These are phyloP conservation scores for Pterostichus madidus DNA, from an alignment of 2,888 invertebrate species.

Conservation along the genomic window DNA sequence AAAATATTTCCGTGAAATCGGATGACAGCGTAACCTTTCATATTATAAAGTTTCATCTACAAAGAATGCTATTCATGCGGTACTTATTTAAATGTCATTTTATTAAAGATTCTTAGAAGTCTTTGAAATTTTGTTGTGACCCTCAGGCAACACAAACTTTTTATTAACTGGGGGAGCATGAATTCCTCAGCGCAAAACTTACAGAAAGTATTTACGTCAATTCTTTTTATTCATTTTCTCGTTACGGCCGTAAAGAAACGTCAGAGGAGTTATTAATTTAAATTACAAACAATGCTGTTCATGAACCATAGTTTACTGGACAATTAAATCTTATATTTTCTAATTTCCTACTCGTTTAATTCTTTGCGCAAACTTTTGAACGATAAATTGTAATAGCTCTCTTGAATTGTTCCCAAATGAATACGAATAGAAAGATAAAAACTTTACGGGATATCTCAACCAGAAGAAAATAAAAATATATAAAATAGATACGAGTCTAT, in stretches of 20 bases:
- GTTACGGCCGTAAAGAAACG: slow-evolving; percentile 1
- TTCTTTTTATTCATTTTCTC: slow-evolving; percentile 21
- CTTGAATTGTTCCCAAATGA: not conserved
- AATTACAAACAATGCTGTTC: slow-evolving; percentile 26
- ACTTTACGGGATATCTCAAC: not conserved
- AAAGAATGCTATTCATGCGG: slow-evolving; percentile 46
- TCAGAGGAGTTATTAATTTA: slow-evolving; percentile 28
- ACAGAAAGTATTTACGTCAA: slow-evolving; percentile 28
- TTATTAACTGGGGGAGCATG: slow-evolving; percentile 9
- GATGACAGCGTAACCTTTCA: slow-evolving; percentile 20
- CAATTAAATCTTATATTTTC: slow-evolving; percentile 16
- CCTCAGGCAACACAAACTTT: slow-evolving; percentile 31
- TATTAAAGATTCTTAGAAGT: slow-evolving; percentile 54
- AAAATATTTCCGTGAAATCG: slow-evolving; percentile 21
- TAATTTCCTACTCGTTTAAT: slow-evolving; percentile 10
- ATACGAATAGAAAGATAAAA: not conserved
- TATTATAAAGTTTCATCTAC: slow-evolving; percentile 42
- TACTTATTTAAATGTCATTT: slow-evolving; percentile 56
- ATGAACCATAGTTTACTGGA: slow-evolving; percentile 12
- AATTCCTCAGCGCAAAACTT: slow-evolving; percentile 9
- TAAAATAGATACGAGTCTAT: too few species aligned
- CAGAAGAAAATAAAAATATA: not conserved
- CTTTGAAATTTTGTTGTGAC: slow-evolving; percentile 47
- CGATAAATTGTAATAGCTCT: slow-evolving; percentile 13
- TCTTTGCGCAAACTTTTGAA: slow-evolving; percentile 2